Conservation (phyloP, 2,113 vertebrate genomes). For the Macquaria ambigua region DNA sequence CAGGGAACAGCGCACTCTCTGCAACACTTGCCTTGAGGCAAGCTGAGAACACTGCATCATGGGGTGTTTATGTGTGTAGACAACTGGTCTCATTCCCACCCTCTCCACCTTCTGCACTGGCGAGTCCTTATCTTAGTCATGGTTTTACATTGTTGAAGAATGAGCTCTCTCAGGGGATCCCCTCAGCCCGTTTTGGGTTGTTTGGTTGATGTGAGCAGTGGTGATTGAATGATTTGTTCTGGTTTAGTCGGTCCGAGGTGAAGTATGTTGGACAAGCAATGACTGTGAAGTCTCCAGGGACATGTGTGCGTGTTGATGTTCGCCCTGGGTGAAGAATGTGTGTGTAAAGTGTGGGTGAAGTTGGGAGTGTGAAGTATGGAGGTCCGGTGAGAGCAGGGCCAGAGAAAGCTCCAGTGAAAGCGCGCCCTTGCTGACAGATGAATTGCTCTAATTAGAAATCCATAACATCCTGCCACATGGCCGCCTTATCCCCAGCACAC, state of each 20-base stretch:
- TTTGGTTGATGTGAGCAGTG: conserved; percentile 56
- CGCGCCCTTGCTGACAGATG: conserved; percentile 98
- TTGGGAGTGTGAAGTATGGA: conserved; percentile 69
- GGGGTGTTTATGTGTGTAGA: conserved; percentile 40
- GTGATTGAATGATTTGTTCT: conserved; percentile 70
- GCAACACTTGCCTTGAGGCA: conserved; percentile 41
- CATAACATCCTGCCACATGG: conserved; percentile 99
- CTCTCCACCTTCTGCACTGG: conserved; percentile 40
- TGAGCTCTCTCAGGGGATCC: conserved; percentile 62
- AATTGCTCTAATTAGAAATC: conserved; percentile 99
- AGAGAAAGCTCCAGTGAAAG: conserved; percentile 92
- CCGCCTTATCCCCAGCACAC: conserved; percentile 97
- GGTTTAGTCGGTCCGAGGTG: conserved; percentile 49
- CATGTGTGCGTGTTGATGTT: conserved; percentile 45
- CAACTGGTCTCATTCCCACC: conserved; percentile 56
- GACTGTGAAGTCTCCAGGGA: conserved; percentile 53
- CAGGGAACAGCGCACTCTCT: conserved; percentile 28
- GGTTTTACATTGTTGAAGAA: conserved; percentile 66
- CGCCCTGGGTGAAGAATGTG: conserved; percentile 63
- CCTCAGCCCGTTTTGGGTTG: conserved; percentile 41
- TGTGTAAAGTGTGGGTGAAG: conserved; percentile 51
- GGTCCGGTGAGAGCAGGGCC: conserved; percentile 56
- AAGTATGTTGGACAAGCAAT: conserved; percentile 53
- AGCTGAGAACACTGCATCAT: conserved; percentile 31
- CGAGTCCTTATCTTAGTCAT: conserved; percentile 68